phyloP scores from a whole-genome alignment of 2,888 invertebrate species.

The Oligia latruncula region DNA sequence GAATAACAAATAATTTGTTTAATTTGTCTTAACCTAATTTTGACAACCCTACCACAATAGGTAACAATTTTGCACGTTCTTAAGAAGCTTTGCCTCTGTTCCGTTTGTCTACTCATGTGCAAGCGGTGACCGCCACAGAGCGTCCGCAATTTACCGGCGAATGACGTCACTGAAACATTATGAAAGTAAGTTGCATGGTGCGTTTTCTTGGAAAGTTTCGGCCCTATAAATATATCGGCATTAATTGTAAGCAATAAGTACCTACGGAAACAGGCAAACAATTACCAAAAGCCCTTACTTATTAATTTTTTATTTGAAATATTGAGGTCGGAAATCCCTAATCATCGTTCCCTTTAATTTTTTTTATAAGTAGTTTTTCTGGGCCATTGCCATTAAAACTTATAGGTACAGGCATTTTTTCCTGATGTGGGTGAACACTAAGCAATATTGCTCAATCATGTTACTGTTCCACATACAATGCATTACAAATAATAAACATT shows the following conservation, averaged over 20 bases:
- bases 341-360: background rate
- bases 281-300: background rate
- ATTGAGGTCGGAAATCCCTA: background rate
- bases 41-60: too few relatives aligned
- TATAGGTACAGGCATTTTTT: background rate
- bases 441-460: background rate
- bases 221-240: too few relatives aligned
- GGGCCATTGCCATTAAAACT: background rate
- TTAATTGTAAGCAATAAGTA: background rate
- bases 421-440: background rate
- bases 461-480: slow-evolving; percentile 1
- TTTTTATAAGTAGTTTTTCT: background rate
- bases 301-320: background rate
- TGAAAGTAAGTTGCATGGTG: background rate
- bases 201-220: background rate
- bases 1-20: too few relatives aligned
- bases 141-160: background rate
- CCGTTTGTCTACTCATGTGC: too few relatives aligned
- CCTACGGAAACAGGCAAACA: background rate
- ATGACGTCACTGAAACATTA: background rate
- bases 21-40: too few relatives aligned
- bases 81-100: too few relatives aligned
- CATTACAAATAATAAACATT: slow-evolving; percentile 2
- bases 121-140: background rate
- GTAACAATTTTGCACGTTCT: too few relatives aligned